These are phyloP conservation scores for Caenorhabditis latens DNA, from an alignment of 1,140 invertebrate genomes.

Conservation along the genomic window DNA sequence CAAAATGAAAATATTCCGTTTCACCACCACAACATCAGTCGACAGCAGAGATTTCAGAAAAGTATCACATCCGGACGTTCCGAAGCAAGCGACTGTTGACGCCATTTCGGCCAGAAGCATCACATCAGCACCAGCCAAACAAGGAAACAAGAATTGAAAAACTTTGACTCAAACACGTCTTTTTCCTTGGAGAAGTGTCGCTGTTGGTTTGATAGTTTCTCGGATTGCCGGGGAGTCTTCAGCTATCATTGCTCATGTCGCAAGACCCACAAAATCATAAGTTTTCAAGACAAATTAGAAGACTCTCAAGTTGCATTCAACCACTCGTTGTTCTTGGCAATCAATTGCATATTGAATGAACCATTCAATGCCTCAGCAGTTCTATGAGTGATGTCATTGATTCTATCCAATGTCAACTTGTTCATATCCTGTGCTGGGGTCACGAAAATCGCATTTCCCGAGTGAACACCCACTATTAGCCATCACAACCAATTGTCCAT, in stretches of 20 bases:
- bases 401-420: constrained; percentile 89
- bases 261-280: constrained; percentile 95
- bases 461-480: constrained; percentile 98
- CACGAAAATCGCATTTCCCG: constrained; percentile 96
- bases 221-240: constrained; percentile 84
- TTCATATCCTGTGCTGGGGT: constrained; percentile 98
- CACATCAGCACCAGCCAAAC: constrained; percentile 94
- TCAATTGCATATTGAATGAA: constrained; percentile 98
- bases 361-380: constrained; percentile 91
- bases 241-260: constrained; percentile 90
- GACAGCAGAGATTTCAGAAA: constrained; percentile 95
- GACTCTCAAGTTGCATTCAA: constrained; percentile 97
- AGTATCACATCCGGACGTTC: constrained; percentile 96
- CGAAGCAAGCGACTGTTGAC: constrained; percentile 99
- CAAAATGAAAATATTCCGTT: constrained; percentile 92
- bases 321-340: constrained; percentile 97
- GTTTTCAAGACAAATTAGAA: constrained; percentile 99
- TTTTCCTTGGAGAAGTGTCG: constrained; percentile 56
- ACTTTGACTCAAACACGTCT: constrained; percentile 90
- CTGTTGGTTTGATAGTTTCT: constrained; percentile 73
- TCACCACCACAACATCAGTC: constrained; percentile 94
- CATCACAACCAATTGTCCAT: constrained; percentile 91
- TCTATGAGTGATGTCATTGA: constrained; percentile 88
- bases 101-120: constrained; percentile 99
- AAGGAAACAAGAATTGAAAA: constrained; percentile 97